Base-by-base conservation (phyloP, 2,888 invertebrate genomes). In the Apotomis capreana region DNA sequence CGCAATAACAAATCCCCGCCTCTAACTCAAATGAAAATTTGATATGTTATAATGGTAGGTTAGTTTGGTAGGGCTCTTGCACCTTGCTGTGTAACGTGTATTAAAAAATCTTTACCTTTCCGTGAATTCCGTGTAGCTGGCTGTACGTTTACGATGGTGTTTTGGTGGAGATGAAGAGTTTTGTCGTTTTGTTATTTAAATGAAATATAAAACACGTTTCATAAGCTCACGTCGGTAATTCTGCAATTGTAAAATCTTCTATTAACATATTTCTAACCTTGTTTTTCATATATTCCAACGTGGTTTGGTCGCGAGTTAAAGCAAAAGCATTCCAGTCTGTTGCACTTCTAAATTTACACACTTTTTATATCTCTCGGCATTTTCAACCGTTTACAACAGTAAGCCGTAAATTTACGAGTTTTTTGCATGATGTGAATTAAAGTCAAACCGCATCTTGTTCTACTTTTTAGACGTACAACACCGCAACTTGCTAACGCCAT, bases 311-410 rank as follows among this genome's bases (percentile, higher is more conserved):
- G 49, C 5, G 51, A 54, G 15, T 52, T 37, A 52, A 54, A 13
- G 36, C 15, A n/a, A 54, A 54, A 63, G n/a, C 57, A 51, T 63
- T 59, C 51, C 63, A 58, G 52, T 59, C 63, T 64, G 52, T n/a
- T 70, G 58, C 52, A 40, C 13, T 36, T 51, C 46, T 58, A 10
- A 57, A 62, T 58, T 58, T 52, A 46, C n/a, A 10, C 58, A 13
- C 15, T 44, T 65, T 59, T 59, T 59, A 51, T 64, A 8, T 57
- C 57, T 62, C 54, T 26, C 51, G 36, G 36, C 37, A 62, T 62
- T 51, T 51, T 15, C 13, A 60, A 61, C 44, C 51, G 64, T 59
- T 59, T 67, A 49, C 57, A 49, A 67, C 65, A 15, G 36, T 58
- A 37, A 49, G 57, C 57, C 57, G 46, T 67, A 4, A 49, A 57